Base-by-base conservation (phyloP, 2,888 invertebrate genomes). In the Stegophylla sp. region DNA sequence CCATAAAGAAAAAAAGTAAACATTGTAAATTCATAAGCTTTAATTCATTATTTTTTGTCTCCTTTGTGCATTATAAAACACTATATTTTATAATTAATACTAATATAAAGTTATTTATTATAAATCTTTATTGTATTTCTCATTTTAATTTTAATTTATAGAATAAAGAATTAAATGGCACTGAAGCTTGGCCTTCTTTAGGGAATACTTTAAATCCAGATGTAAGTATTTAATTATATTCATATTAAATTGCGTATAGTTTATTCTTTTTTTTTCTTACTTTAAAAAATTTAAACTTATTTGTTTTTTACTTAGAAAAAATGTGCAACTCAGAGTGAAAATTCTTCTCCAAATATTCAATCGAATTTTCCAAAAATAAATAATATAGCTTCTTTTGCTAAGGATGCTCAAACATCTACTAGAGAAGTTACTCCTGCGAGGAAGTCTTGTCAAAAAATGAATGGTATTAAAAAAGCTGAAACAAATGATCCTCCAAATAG, bases 161-260 rank as follows among this genome's bases (percentile, higher is more conserved):
- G 94, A 93, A 93, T 83, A 93, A 93, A 86, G 93, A 94, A 87
- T 93, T 96, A 88, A 91, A 92, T 84, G 94, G 95, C 88, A 93
- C 93, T 85, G 92, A 93, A 84, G 96, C 96, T 87, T 97, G 96
- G 96, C 96, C 97, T 85, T 92, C 95, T 84, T 89, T 96, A 84
- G 93, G 94, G 9, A 85, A 85, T 83, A 82, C 83, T 20, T 81
- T 43, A 3, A 66, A 15, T 26, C 9, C 17, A 23, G 79, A 79
- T 41, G 79, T 79, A 51, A 61, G 69, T 77, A 20, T 45, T 43
- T 45, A 56, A 17, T 28, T 45, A 28, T 63, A 20, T 10, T 0
- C 12, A 66, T 66, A 51, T 48, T 64, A 34, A 20, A 23, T 51
- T 56, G 15, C 23, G 2, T 10, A 41, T n/a, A 59, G 17, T 48